These are phyloP conservation scores for Drosophila crucigera DNA, from an alignment of 2,888 invertebrate genomes.

Conservation along the genomic window DNA sequence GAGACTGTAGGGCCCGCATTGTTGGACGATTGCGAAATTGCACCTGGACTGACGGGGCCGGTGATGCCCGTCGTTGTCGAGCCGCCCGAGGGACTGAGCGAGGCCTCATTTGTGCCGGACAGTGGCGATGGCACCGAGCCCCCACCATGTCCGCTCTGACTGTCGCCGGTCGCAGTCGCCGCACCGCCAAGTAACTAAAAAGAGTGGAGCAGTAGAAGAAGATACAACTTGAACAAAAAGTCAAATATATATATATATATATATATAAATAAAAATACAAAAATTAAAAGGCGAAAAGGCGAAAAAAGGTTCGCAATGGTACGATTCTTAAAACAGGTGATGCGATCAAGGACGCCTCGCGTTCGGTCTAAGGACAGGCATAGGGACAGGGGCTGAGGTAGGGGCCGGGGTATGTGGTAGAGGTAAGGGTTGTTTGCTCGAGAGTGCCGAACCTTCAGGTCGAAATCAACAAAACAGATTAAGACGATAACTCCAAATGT, in stretches of 20 bases:
- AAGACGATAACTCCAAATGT: slow-evolving; percentile 85
- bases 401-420: neutral
- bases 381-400: neutral
- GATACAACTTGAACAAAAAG: slow-evolving; percentile 30
- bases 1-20: slow-evolving; percentile 73
- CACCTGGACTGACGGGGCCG: slow-evolving; percentile 85
- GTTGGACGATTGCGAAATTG: slow-evolving; percentile 85
- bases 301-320: slow-evolving; percentile 47
- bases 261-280: neutral
- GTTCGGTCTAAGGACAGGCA: slow-evolving; percentile 8
- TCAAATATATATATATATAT: slow-evolving; percentile 3
- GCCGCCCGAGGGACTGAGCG: slow-evolving; percentile 89
- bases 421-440: slow-evolving; percentile 14
- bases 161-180: slow-evolving; percentile 62
- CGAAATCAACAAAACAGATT: slow-evolving; percentile 84
- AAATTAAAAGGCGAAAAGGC: slow-evolving; percentile 33
- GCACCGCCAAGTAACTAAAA: slow-evolving; percentile 74
- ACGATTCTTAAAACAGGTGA: slow-evolving; percentile 65
- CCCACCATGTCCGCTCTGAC: slow-evolving; percentile 72
- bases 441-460: slow-evolving; percentile 43
- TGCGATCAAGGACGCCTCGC: slow-evolving; percentile 56
- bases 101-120: slow-evolving; percentile 90
- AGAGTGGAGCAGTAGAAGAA: slow-evolving; percentile 25
- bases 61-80: slow-evolving; percentile 84
- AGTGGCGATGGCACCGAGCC: slow-evolving; percentile 90